Base-by-base conservation (phyloP, 92 coral and sea anemone species). In the Parazoanthus swiftii region DNA sequence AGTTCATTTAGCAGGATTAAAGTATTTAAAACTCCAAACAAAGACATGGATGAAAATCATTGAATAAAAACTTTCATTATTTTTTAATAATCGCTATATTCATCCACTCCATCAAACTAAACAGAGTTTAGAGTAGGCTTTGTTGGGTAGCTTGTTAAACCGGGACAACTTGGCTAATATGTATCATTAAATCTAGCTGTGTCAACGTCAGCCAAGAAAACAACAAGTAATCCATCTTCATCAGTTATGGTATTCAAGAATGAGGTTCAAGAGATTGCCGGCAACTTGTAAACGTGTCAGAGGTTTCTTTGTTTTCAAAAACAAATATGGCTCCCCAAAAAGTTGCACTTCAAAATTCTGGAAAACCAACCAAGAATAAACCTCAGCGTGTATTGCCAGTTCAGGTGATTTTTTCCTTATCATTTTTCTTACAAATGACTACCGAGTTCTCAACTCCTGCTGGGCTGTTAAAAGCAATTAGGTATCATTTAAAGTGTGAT, bases 201-300 rank as follows among this genome's bases (percentile, higher is more conserved):
- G 87, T 84, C 79, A 84, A 84, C 79, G 79, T 84, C 87, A 84
- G 6, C 78, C 26, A 9, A 13, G 8, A 72, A 29, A 81, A 67
- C 86, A 66, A 82, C 75, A 71, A 71, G 44, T 35, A 33, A 70
- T 84, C 75, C 37, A 46, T 84, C 87, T 84, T 70, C 66, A 84
- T 71, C 79, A 84, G 87, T 48, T 15, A 2, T 71, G 58, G 20
- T 23, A 46, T 46, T 36, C 21, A 82, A 65, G 42, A 67, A 42
- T 8, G 76, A 46, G 54, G 15, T 23, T 67, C 76, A 82, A 82
- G 33, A 66, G 50, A 82, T 82, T 16, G 76, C 76, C 76, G 86
- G 50, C 33, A 58, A 18, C 76, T 76, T 20, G 23, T 10, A 23
- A 39, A 67, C 26, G 43, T 23, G 46, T 10, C 38, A 84, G 29